These are phyloP conservation scores for Chrysolina oricalcia DNA, from an alignment of 2,888 invertebrate species.

Conservation along the genomic window DNA sequence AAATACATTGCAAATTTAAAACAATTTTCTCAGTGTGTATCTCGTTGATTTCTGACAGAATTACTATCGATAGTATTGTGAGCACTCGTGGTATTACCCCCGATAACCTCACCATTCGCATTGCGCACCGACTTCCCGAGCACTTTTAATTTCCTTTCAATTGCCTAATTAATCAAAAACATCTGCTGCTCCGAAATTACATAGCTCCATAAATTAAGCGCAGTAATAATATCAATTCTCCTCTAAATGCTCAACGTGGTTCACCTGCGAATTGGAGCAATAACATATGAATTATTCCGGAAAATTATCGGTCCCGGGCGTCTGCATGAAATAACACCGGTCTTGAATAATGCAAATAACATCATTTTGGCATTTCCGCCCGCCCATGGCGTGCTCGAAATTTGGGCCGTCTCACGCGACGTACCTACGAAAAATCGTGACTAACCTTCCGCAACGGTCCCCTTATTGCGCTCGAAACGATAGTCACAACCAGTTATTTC, in stretches of 20 bases:
- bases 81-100: no score
- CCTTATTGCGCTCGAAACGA: neutral
- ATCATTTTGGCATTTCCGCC: slow-evolving; percentile 34
- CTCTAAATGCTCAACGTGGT: slow-evolving; percentile 24
- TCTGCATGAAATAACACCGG: slow-evolving; percentile 30
- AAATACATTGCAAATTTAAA: no score
- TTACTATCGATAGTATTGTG: no score
- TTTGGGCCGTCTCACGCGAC: slow-evolving; percentile 27
- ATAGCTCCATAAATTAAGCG: slow-evolving; percentile 13
- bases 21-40: no score
- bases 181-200: slow-evolving; percentile 15
- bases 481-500: neutral
- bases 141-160: slow-evolving; percentile 9
- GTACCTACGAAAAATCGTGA: slow-evolving; percentile 9
- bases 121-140: neutral
- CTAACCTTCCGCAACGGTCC: slow-evolving; percentile 32
- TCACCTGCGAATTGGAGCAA: slow-evolving; percentile 32
- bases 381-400: slow-evolving; percentile 26
- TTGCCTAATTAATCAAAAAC: slow-evolving; percentile 14
- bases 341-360: slow-evolving; percentile 39
- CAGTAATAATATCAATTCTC: slow-evolving; percentile 20
- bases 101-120: neutral
- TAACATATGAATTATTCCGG: slow-evolving; percentile 34
- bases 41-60: no score
- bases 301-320: slow-evolving; percentile 35